These are phyloP conservation scores for Steromphala cineraria DNA, from an alignment of 2,888 invertebrate species.

Conservation along the genomic window DNA sequence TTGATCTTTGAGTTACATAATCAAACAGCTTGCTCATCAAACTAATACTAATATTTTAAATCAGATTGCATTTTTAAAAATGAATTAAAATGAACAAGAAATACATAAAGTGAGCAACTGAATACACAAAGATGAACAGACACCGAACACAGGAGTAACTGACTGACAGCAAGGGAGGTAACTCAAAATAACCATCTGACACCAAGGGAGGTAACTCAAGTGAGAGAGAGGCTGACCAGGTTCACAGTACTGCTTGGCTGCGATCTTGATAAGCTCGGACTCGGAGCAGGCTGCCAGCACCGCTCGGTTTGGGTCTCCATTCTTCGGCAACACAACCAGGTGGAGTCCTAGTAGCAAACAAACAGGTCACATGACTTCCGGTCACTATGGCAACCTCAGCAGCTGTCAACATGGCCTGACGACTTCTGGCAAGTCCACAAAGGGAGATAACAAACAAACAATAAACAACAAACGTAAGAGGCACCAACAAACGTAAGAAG, in stretches of 20 bases:
- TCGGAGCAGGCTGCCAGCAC: slow-evolving; percentile 68
- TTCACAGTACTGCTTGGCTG: slow-evolving; percentile 49
- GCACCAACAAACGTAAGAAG: neutral
- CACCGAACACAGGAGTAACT: neutral
- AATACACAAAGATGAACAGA: neutral
- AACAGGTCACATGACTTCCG: neutral
- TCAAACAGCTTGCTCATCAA: no score
- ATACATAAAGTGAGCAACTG: neutral
- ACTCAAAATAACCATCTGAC: neutral
- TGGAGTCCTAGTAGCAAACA: slow-evolving; percentile 53
- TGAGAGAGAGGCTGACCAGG: slow-evolving; percentile 27
- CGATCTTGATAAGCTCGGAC: slow-evolving; percentile 65
- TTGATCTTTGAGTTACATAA: no score
- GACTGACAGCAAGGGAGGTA: no score
- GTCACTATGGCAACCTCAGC: slow-evolving; percentile 22
- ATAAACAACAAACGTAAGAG: neutral
- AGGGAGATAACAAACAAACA: neutral
- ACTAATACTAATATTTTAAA: no score
- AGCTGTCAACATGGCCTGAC: slow-evolving; percentile 4
- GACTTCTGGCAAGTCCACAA: neutral
- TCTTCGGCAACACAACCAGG: slow-evolving; percentile 67
- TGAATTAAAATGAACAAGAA: no score
- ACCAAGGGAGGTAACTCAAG: neutral
- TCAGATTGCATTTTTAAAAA: no score
- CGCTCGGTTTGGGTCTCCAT: slow-evolving; percentile 66